Base-by-base conservation (phyloP, 2,888 invertebrate genomes). In the Leptinotarsa tumamoca region DNA sequence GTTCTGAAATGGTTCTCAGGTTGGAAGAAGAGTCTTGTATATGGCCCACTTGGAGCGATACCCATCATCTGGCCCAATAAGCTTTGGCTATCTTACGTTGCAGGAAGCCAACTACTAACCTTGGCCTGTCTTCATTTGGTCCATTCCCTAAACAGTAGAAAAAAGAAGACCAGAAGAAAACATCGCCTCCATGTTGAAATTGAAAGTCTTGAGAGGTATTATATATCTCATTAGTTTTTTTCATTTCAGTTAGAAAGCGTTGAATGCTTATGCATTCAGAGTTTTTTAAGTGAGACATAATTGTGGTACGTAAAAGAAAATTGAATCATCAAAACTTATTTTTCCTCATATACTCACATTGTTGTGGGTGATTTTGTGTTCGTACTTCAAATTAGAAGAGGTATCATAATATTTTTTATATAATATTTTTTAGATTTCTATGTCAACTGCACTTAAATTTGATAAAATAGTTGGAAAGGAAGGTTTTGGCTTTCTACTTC, bases 51-150 rank as follows among this genome's bases (percentile, higher is more conserved):
- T 79, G 85, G 85, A 18, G 85, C 85, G 2, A 81, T 87, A 58
- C 87, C 88, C n/a, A 83, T 88, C 67, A 80, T 87, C 54, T 87
- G 86, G 83, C 87, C 88, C 50, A 86, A 88, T 79, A 89, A 89
- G 85, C 85, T 90, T 68, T 90, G 90, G 90, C 85, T 90, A 66
- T 90, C 90, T 73, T 90, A 90, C 85, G 88, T 90, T 68, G 89
- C 90, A 68, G 90, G 90, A 7, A 86, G 88, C 63, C 87, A 89
- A 82, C 83, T 90, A 51, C 83, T 90, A 43, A 81, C 89, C 1
- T 83, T 91, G 74, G 89, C 90, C 14, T 78, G 89, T 67, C 84
- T 90, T 74, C 88, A 90, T 82, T 83, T 90, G 49, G 72, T 86
- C 18, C 80, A 88, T 71, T 85, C 86, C 49, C 86, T 87, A 78